Conservation (phyloP, 2,888 invertebrate species). For the Rhagonycha fulva region DNA sequence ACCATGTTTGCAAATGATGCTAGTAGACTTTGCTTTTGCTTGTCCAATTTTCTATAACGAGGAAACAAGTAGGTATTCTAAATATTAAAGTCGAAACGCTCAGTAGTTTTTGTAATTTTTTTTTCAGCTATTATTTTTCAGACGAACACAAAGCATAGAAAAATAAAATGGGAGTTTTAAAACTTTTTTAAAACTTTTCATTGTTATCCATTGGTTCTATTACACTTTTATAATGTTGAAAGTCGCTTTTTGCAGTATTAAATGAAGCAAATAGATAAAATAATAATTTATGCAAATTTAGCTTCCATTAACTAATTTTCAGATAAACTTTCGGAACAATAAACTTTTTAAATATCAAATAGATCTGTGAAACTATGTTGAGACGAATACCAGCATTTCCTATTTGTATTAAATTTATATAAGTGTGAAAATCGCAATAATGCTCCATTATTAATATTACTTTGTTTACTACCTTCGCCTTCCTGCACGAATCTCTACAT, state of each 20-base stretch:
- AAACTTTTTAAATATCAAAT: not conserved
- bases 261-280: not conserved
- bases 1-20: conserved; percentile 25
- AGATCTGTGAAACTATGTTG: not conserved
- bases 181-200: conserved; percentile 11
- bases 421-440: not conserved
- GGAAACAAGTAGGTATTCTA: not conserved
- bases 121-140: not conserved
- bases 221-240: not conserved
- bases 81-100: not conserved
- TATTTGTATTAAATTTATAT: conserved; percentile 2
- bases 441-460: conserved; percentile 11
- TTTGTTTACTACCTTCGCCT: conserved; percentile 17
- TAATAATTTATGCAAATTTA: not conserved
- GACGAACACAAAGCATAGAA: not conserved
- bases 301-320: not conserved
- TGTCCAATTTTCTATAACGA: conserved; percentile 10
- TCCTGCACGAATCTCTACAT: conserved; percentile 15
- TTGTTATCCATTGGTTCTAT: conserved; percentile 7
- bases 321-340: not conserved
- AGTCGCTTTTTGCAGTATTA: not conserved
- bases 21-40: conserved; percentile 18
- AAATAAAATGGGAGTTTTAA: not conserved
- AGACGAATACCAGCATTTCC: not conserved
- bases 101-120: not conserved